Evolutionary conservation across 2,797 vertebrate genomes (phyloP).

Genomic region (Dendrocincla tyrannina): DNA sequence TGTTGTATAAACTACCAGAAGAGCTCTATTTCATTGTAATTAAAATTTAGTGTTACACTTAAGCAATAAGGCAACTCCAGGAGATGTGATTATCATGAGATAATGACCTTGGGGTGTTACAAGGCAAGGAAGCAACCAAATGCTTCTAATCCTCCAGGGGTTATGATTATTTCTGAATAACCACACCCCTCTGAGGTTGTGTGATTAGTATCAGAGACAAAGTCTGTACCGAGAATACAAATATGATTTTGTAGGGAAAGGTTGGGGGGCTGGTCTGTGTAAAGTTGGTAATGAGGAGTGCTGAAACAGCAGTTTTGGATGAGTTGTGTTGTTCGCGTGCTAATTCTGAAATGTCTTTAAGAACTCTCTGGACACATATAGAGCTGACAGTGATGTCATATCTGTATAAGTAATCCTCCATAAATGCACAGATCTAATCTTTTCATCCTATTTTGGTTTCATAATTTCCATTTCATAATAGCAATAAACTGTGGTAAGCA

Average conservation of each 20-base stretch:
- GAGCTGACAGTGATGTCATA: slow-evolving; percentile 78
- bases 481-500: slow-evolving; percentile 73
- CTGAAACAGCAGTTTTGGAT: slow-evolving; percentile 68
- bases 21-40: slow-evolving; percentile 84
- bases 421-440: slow-evolving; percentile 76
- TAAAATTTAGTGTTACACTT: slow-evolving; percentile 85
- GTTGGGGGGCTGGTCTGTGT: slow-evolving; percentile 47
- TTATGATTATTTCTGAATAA: slow-evolving; percentile 74
- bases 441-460: slow-evolving; percentile 75
- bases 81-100: slow-evolving; percentile 83
- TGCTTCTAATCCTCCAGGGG: slow-evolving; percentile 73
- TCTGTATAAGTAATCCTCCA: slow-evolving; percentile 73
- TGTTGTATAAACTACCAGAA: slow-evolving; percentile 80
- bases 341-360: slow-evolving; percentile 72
- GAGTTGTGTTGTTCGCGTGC: slow-evolving; percentile 62
- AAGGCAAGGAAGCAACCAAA: slow-evolving; percentile 76
- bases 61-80: slow-evolving; percentile 81
- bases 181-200: slow-evolving; percentile 60
- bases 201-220: slow-evolving; percentile 64
- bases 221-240: slow-evolving; percentile 65
- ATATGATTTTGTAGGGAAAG: slow-evolving; percentile 67
- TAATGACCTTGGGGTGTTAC: slow-evolving; percentile 81
- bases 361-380: slow-evolving; percentile 75
- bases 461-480: slow-evolving; percentile 76
- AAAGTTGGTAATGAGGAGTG: slow-evolving; percentile 57